Evolutionary conservation across 2,797 vertebrate genomes (phyloP).

Genomic region (Nannoperca australis): DNA sequence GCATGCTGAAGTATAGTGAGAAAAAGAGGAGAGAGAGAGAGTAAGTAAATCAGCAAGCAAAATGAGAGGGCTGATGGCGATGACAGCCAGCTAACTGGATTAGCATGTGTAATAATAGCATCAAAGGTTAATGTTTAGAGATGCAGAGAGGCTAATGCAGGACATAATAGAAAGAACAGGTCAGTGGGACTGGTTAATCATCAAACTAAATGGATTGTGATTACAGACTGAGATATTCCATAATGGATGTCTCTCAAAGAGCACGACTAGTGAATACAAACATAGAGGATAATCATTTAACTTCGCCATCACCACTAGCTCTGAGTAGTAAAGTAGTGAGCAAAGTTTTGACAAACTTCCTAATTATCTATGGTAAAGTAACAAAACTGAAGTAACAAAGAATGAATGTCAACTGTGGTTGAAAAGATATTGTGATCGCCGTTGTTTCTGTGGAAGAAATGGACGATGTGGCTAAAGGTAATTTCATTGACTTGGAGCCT

Average conservation of each 20-base stretch:
- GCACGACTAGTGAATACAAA: slow-evolving; percentile 3
- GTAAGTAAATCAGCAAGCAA: slow-evolving; percentile 46
- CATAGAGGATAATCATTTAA: slow-evolving; percentile 15
- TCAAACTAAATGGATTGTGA: slow-evolving; percentile 62
- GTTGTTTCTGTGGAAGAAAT: slow-evolving; percentile 5
- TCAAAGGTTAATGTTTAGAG: slow-evolving; percentile 78
- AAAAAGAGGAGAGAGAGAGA: slow-evolving; percentile 3
- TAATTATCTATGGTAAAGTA: neutral
- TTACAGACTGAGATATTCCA: slow-evolving; percentile 44
- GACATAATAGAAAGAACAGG: slow-evolving; percentile 54
- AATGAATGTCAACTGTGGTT: neutral
- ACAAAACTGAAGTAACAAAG: neutral
- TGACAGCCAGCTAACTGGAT: slow-evolving; percentile 70
- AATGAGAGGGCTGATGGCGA: slow-evolving; percentile 57
- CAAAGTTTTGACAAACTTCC: neutral
- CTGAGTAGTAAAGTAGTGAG: neutral
- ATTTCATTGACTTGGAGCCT: neutral
- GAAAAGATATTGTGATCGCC: neutral
- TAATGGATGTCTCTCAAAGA: slow-evolving; percentile 36
- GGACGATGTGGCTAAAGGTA: neutral
- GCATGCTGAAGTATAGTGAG: slow-evolving; percentile 53
- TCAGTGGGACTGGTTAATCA: slow-evolving; percentile 65
- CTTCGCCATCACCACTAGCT: neutral
- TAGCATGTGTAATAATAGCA: slow-evolving; percentile 69
- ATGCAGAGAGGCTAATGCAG: slow-evolving; percentile 68